Evolutionary conservation across 2,888 invertebrate species (phyloP).

Genomic region (Antheraea assamensis): DNA sequence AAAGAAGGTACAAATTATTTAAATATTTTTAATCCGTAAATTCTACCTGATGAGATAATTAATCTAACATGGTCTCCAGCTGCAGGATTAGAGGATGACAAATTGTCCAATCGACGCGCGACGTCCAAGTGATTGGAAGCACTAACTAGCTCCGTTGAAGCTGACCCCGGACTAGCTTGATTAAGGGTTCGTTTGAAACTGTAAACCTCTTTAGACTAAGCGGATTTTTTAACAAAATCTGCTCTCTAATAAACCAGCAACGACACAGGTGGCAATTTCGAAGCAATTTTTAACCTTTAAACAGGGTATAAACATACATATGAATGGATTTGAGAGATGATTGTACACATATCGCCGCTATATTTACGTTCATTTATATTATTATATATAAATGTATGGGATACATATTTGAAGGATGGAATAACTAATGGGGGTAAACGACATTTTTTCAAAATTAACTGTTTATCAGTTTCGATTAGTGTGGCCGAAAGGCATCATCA

Average conservation of each 20-base stretch:
- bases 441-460: too few species aligned
- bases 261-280: not conserved
- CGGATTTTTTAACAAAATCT: not conserved
- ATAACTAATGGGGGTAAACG: too few species aligned
- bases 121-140: slow-evolving; percentile 58
- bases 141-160: slow-evolving; percentile 1
- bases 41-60: slow-evolving; percentile 38
- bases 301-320: not conserved
- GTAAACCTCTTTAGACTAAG: slow-evolving; percentile 1
- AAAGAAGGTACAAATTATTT: not conserved
- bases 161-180: slow-evolving; percentile 1
- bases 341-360: not conserved
- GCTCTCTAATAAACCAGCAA: not conserved
- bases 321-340: not conserved
- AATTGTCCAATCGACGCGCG: slow-evolving; percentile 72
- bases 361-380: too few species aligned
- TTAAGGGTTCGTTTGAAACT: slow-evolving; percentile 13
- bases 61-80: slow-evolving; percentile 37
- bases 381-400: not conserved
- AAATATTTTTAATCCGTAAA: not conserved
- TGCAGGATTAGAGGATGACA: slow-evolving; percentile 57
- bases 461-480: too few species aligned
- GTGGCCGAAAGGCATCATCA: too few species aligned
- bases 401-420: not conserved
- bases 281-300: not conserved